phyloP scores from a whole-genome alignment of 2,888 invertebrate genomes.

The Drosophila leonis region DNA sequence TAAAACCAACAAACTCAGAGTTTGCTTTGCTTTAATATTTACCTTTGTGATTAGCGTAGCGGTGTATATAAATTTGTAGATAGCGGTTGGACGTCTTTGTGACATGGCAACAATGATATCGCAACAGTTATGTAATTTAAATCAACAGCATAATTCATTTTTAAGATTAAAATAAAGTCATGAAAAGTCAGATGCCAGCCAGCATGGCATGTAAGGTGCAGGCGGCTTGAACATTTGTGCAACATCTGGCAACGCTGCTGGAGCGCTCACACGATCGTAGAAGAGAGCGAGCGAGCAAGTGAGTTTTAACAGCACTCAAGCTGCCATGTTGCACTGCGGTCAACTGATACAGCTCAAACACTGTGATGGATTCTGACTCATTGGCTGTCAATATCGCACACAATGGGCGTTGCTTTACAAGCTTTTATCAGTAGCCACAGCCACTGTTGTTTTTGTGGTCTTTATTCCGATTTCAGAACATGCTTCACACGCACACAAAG shows the following conservation, averaged over 20 bases:
- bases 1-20: conserved; percentile 13
- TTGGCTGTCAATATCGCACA: conserved; percentile 44
- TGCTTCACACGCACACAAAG: conserved; percentile 48
- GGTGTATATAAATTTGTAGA: conserved; percentile 43
- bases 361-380: conserved; percentile 44
- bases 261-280: conserved; percentile 19
- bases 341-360: conserved; percentile 21
- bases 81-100: conserved; percentile 31
- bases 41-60: conserved; percentile 39
- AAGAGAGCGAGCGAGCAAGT: not conserved
- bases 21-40: conserved; percentile 47
- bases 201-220: conserved; percentile 6
- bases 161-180: conserved; percentile 12
- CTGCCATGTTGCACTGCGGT: conserved; percentile 24
- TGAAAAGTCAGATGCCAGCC: not conserved
- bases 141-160: conserved; percentile 47
- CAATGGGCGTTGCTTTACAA: conserved; percentile 57
- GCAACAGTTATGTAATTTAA: conserved; percentile 39
- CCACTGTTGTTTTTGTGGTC: conserved; percentile 28
- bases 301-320: conserved; percentile 9
- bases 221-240: conserved; percentile 1
- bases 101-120: conserved; percentile 55
- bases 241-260: conserved; percentile 37
- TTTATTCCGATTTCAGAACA: conserved; percentile 41
- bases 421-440: conserved; percentile 42